These are phyloP conservation scores for Amphiduros pacificus DNA, from an alignment of 2,888 invertebrate genomes.

Conservation along the genomic window DNA sequence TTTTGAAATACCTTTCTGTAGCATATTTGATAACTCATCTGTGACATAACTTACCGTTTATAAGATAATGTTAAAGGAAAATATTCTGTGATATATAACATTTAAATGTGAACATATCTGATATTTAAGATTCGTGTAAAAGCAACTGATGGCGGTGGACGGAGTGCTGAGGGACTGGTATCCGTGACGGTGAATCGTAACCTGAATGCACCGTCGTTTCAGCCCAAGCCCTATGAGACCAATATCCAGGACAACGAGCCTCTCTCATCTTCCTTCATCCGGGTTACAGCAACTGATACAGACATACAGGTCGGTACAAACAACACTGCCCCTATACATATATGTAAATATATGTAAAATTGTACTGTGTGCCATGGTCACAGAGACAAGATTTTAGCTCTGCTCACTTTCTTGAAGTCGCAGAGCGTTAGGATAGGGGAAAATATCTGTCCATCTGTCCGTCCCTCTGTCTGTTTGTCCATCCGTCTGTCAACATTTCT, in stretches of 20 bases:
- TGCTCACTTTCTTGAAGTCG: no score
- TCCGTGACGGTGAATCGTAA: slow-evolving; percentile 44
- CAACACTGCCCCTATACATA: no score
- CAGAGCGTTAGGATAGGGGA: no score
- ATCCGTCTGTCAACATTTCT: no score
- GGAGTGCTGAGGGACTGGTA: slow-evolving; percentile 30
- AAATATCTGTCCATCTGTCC: no score
- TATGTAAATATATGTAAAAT: no score
- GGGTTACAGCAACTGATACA: slow-evolving; percentile 25
- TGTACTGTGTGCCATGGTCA: no score
- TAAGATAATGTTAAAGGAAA: no score
- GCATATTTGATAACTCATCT: background rate
- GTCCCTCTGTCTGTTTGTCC: no score
- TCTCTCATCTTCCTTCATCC: slow-evolving; percentile 29
- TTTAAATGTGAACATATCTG: no score
- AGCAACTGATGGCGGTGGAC: slow-evolving; percentile 47
- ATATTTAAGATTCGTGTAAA: slow-evolving; percentile 38
- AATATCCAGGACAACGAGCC: slow-evolving; percentile 38
- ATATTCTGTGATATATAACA: no score
- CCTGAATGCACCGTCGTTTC: slow-evolving; percentile 39
- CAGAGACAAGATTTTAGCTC: no score
- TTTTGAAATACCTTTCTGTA: background rate
- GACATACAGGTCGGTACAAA: slow-evolving; percentile 27
- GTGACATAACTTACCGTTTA: background rate
- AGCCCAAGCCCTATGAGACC: slow-evolving; percentile 20